These are phyloP conservation scores for Caenorhabditis macrosperma DNA, from an alignment of 2,888 invertebrate genomes.

Conservation along the genomic window DNA sequence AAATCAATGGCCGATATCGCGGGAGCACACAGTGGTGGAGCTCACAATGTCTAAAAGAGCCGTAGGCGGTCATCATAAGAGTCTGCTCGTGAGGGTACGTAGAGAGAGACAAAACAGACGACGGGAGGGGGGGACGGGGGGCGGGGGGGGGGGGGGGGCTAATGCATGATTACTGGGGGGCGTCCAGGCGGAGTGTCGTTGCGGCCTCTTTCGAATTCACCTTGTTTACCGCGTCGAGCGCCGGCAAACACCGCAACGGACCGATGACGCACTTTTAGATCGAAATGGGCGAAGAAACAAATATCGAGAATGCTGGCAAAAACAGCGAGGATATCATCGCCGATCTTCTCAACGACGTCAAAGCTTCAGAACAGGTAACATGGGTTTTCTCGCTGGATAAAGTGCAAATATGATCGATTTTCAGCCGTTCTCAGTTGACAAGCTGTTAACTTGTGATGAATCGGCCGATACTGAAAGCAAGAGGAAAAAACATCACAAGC, in stretches of 20 bases:
- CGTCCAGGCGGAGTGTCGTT: slow-evolving; percentile 51
- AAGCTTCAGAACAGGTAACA: slow-evolving; percentile 41
- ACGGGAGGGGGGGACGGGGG: not conserved
- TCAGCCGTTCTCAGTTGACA: slow-evolving; percentile 52
- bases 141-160: not conserved
- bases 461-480: slow-evolving; percentile 15
- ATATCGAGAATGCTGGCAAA: not conserved
- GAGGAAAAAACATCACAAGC: slow-evolving; percentile 22
- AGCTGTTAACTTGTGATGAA: slow-evolving; percentile 29
- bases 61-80: slow-evolving; percentile 23
- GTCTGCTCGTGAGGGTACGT: slow-evolving; percentile 8
- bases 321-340: slow-evolving; percentile 51
- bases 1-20: slow-evolving; percentile 6
- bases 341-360: slow-evolving; percentile 53
- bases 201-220: not conserved
- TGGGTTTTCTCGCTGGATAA: no score
- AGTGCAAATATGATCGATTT: not conserved
- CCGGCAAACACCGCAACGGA: not conserved
- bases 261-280: not conserved
- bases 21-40: not conserved
- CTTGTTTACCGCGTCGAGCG: slow-evolving; percentile 7
- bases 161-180: slow-evolving; percentile 8
- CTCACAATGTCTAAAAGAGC: slow-evolving; percentile 14
- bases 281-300: not conserved
- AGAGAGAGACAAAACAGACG: slow-evolving; percentile 14